Evolutionary conservation across 1,140 invertebrate species (phyloP).

Genomic region (Armadillidium nasatum): DNA sequence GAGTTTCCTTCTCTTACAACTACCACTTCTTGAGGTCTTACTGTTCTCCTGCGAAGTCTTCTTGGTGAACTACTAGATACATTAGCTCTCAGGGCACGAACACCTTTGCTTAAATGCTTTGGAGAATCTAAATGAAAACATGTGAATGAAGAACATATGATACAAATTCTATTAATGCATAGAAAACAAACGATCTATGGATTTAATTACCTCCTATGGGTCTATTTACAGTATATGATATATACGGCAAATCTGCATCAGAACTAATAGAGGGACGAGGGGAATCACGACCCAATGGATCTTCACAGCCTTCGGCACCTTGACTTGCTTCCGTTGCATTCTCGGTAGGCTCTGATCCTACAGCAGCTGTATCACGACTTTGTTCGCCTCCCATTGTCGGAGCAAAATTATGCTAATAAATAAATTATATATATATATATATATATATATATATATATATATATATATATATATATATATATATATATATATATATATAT

Average conservation of each 20-base stretch:
- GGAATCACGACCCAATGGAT: conserved; percentile 37
- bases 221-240: conserved; percentile 86
- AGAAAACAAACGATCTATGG: background rate
- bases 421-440: no score
- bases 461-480: no score
- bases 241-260: conserved; percentile 85
- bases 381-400: conserved; percentile 22
- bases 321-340: background rate
- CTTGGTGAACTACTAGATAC: conserved; percentile 29
- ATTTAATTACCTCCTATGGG: conserved; percentile 74
- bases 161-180: background rate
- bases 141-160: no score
- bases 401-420: no score
- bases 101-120: conserved; percentile 35
- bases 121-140: conserved; percentile 35
- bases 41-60: conserved; percentile 6
- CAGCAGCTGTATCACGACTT: conserved; percentile 16
- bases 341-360: conserved; percentile 18
- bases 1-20: conserved; percentile 71
- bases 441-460: no score
- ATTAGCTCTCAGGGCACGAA: conserved; percentile 30
- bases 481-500: no score
- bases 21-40: conserved; percentile 58
- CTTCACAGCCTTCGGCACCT: conserved; percentile 17
- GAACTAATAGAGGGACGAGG: conserved; percentile 81